A percentile compares a stretch with the other conserved stretches of the same genome.
Evolutionary conservation across 2,888 invertebrate species (phyloP).

Genomic region (Desoria tigrina): DNA sequence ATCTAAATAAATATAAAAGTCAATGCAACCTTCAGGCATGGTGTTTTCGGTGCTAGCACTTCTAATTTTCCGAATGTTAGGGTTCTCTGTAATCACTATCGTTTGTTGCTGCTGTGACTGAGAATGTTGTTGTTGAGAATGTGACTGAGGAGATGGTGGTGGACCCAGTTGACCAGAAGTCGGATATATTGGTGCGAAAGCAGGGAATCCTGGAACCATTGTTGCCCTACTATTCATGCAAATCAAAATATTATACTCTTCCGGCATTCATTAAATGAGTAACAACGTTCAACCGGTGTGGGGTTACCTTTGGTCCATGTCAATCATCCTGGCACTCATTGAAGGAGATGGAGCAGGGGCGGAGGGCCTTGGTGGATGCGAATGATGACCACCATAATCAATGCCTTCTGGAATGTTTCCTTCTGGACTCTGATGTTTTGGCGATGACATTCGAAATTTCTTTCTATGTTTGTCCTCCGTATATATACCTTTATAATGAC

Average conservation of each 20-base stretch:
- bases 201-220: slow-evolving; percentile 51
- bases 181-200: slow-evolving; percentile 51
- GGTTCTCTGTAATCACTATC: slow-evolving; percentile 54
- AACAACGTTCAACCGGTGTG: background rate
- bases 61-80: slow-evolving; percentile 53
- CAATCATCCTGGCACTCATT: slow-evolving; percentile 50
- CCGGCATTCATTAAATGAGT: background rate
- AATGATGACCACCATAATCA: slow-evolving; percentile 48
- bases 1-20: no score
- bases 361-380: slow-evolving; percentile 48
- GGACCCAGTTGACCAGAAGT: slow-evolving; percentile 57
- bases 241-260: slow-evolving; percentile 4
- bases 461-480: slow-evolving; percentile 51
- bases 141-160: slow-evolving; percentile 63
- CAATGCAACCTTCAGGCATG: slow-evolving; percentile 54
- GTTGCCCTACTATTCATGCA: slow-evolving; percentile 38
- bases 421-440: slow-evolving; percentile 50
- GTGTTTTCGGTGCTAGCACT: slow-evolving; percentile 54
- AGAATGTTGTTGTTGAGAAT: slow-evolving; percentile 50
- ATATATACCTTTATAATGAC: slow-evolving; percentile 42
- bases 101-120: slow-evolving; percentile 51
- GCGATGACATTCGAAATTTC: slow-evolving; percentile 52
- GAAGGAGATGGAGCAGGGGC: slow-evolving; percentile 53
- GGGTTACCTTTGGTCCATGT: slow-evolving; percentile 52
- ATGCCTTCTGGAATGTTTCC: slow-evolving; percentile 51